phyloP scores from a whole-genome alignment of 1,140 invertebrate species.

The Aphidius gifuensis region DNA sequence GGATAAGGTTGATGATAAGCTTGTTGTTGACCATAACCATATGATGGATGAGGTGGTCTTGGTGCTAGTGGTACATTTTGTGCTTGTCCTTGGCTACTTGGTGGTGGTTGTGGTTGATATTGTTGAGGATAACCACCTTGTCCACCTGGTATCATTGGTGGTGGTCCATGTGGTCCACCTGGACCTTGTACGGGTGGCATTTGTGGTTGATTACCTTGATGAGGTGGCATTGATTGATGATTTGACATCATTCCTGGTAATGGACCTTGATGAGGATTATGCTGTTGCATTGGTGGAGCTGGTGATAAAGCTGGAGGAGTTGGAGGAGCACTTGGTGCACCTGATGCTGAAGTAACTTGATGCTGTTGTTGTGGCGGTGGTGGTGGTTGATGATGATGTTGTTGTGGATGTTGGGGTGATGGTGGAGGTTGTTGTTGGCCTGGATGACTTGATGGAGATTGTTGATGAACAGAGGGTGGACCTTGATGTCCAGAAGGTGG shows the following conservation, averaged over 20 bases:
- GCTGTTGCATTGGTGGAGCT: constrained; percentile 33
- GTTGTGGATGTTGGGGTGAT: constrained; percentile 31
- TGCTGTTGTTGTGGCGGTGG: constrained; percentile 26
- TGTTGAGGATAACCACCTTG: constrained; percentile 40
- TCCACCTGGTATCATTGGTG: constrained; percentile 55
- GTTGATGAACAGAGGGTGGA: constrained; percentile 11
- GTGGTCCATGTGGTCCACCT: constrained; percentile 38
- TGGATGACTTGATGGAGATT: constrained; percentile 22
- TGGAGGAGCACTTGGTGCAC: constrained; percentile 31
- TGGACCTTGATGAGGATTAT: constrained; percentile 38
- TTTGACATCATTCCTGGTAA: constrained; percentile 42
- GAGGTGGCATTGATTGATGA: constrained; percentile 42
- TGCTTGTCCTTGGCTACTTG: constrained; percentile 45
- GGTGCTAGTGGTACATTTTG: constrained; percentile 56
- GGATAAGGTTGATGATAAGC: constrained; percentile 61
- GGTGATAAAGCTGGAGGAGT: constrained; percentile 38
- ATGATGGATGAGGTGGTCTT: constrained; percentile 61
- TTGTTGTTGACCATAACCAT: constrained; percentile 63
- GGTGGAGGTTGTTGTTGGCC: constrained; percentile 23
- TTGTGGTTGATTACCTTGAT: constrained; percentile 39
- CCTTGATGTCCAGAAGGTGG: constrained; percentile 25
- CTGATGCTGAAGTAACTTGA: constrained; percentile 25
- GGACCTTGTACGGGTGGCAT: constrained; percentile 41
- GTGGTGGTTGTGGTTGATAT: constrained; percentile 47
- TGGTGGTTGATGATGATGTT: constrained; percentile 25